These are phyloP conservation scores for Botia almorhae DNA, from an alignment of 2,797 vertebrate genomes.

Conservation along the genomic window DNA sequence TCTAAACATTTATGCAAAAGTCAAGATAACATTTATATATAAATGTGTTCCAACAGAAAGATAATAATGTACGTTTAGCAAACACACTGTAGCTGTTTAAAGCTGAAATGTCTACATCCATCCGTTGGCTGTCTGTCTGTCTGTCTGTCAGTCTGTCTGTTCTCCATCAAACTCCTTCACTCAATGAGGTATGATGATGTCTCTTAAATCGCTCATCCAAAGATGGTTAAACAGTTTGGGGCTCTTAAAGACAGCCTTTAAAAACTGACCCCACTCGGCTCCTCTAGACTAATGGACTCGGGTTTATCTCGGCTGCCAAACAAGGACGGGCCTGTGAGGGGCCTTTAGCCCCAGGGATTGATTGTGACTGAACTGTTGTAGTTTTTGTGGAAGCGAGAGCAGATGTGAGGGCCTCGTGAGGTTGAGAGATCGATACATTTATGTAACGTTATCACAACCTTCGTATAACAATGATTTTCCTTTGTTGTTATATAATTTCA, in stretches of 20 bases:
- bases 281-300: constrained; percentile 44
- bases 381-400: constrained; percentile 46
- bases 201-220: constrained; percentile 49
- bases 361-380: constrained; percentile 40
- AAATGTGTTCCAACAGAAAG: constrained; percentile 71
- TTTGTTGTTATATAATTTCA: background rate
- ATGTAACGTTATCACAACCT: background rate
- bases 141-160: background rate
- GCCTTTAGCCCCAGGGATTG: constrained; percentile 43
- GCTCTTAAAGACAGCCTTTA: constrained; percentile 48
- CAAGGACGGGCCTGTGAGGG: constrained; percentile 46
- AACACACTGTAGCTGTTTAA: constrained; percentile 60
- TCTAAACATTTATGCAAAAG: constrained; percentile 76
- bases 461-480: background rate
- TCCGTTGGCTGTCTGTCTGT: constrained; percentile 60
- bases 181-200: constrained; percentile 34
- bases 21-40: constrained; percentile 76
- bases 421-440: background rate
- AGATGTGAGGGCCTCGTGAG: constrained; percentile 34
- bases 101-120: constrained; percentile 64
- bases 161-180: too few relatives aligned
- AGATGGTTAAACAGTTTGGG: constrained; percentile 65
- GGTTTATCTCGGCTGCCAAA: constrained; percentile 51
- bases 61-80: constrained; percentile 76
- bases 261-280: constrained; percentile 45